Conservation (phyloP, 2,797 vertebrate species). For the Paguma larvata region DNA sequence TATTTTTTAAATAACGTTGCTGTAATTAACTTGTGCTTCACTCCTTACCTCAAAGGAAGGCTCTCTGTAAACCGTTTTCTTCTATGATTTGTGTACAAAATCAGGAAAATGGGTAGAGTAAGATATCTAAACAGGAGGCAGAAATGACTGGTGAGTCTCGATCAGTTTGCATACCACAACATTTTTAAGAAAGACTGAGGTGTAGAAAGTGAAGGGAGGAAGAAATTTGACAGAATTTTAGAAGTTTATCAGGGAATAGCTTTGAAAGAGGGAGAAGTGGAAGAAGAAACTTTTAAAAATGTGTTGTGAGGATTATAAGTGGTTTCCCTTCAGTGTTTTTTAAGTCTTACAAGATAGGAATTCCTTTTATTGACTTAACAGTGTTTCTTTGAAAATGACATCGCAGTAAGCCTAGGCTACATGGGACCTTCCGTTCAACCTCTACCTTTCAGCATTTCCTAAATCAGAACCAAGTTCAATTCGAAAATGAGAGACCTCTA, state of each 20-base stretch:
- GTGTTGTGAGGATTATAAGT: not conserved
- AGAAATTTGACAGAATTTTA: not conserved
- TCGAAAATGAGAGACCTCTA: not conserved
- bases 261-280: not conserved
- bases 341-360: not conserved
- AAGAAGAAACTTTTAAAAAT: not conserved
- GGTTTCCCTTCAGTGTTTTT: not conserved
- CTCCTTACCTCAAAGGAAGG: not conserved
- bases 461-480: not conserved
- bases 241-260: not conserved
- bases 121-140: not conserved
- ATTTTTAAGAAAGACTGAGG: not conserved
- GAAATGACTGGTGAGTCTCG: not conserved
- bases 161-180: not conserved
- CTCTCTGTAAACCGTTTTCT: not conserved
- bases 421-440: not conserved
- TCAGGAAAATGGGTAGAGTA: not conserved
- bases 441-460: not conserved
- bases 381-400: not conserved
- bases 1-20: not conserved
- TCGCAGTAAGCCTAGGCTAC: not conserved
- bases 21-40: not conserved
- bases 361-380: not conserved
- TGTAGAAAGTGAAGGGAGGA: not conserved
- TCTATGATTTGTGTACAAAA: not conserved